Evolutionary conservation across 2,888 invertebrate genomes (phyloP).

Genomic region (Tiliacea citrago): DNA sequence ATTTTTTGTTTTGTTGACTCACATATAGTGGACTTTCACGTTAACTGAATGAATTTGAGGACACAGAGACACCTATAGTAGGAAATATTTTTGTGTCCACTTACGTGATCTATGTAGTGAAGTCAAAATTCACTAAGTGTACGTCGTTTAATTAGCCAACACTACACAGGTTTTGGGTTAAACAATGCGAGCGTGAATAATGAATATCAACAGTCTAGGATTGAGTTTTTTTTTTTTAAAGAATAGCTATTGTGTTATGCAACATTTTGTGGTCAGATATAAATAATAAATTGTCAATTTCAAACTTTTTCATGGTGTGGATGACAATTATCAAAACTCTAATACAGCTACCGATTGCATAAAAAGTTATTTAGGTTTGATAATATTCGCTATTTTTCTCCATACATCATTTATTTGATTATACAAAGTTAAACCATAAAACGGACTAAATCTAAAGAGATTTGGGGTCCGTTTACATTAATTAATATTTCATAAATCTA

Average conservation of each 20-base stretch:
- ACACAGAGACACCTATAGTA: not conserved
- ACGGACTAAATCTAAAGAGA: no score
- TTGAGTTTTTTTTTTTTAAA: not conserved
- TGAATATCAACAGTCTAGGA: not conserved
- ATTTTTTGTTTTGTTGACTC: slow-evolving; percentile 36
- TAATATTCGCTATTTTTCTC: no score
- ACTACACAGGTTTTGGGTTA: not conserved
- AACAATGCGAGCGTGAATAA: not conserved
- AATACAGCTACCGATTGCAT: not conserved
- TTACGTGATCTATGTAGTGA: not conserved
- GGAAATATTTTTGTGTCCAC: not conserved
- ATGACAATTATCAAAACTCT: not conserved
- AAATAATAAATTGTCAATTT: not conserved
- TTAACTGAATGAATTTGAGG: slow-evolving; percentile 22
- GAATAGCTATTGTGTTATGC: not conserved
- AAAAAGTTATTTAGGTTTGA: no score
- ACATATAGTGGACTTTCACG: slow-evolving; percentile 50
- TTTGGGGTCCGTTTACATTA: no score
- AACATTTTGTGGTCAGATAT: not conserved
- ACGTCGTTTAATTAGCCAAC: not conserved
- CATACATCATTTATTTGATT: no score
- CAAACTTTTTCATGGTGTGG: not conserved
- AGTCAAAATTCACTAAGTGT: not conserved
- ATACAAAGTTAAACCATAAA: no score
- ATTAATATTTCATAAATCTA: no score